These are phyloP conservation scores for Phocides pigmalion DNA, from an alignment of 1,140 invertebrate genomes.

Conservation along the genomic window DNA sequence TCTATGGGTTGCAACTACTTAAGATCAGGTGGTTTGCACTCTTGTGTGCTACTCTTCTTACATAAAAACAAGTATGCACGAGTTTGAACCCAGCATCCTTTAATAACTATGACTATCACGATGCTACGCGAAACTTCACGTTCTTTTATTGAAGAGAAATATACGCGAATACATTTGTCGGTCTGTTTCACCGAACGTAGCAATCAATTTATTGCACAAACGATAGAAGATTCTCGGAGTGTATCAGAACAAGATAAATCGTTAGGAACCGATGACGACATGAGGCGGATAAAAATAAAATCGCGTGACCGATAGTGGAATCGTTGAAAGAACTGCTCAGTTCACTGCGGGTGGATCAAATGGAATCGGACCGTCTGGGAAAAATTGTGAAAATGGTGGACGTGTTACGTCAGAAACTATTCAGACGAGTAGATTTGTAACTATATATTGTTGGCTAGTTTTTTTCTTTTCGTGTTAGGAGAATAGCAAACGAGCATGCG, in stretches of 20 bases:
- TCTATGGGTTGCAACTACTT: too few species aligned
- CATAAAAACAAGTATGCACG: too few species aligned
- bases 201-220: conserved; percentile 3
- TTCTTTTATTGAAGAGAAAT: too few species aligned
- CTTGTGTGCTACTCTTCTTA: too few species aligned
- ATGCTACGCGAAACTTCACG: too few species aligned
- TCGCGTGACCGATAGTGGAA: conserved; percentile 20
- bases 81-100: too few species aligned
- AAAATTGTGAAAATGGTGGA: conserved; percentile 11
- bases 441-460: too few species aligned
- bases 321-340: conserved; percentile 23
- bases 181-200: neutral
- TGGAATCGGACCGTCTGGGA: conserved; percentile 16
- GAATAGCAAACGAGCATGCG: too few species aligned
- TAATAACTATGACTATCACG: too few species aligned
- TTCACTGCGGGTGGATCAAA: conserved; percentile 11
- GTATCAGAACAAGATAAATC: conserved; percentile 28
- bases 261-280: conserved; percentile 14
- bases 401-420: conserved; percentile 5
- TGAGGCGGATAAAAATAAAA: conserved; percentile 27
- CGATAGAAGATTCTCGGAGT: neutral
- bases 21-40: too few species aligned
- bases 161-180: neutral
- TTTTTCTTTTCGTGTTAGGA: too few species aligned
- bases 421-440: neutral